A percentile compares a stretch with the other conserved stretches of the same genome.
These are phyloP conservation scores for Polia nebulosa DNA, from an alignment of 2,888 invertebrate species.

Conservation along the genomic window DNA sequence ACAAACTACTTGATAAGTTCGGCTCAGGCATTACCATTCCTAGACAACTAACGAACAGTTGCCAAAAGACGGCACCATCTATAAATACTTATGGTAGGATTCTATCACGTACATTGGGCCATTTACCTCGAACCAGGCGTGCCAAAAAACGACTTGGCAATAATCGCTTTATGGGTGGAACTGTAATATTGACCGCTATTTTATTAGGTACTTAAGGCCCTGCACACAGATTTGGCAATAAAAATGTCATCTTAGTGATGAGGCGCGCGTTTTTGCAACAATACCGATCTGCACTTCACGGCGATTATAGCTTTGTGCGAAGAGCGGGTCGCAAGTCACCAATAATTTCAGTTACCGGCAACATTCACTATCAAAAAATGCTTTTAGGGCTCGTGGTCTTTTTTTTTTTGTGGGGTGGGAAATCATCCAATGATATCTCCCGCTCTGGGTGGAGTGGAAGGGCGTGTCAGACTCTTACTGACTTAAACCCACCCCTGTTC, in stretches of 20 bases:
- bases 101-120: conserved; percentile 56
- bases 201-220: conserved; percentile 17
- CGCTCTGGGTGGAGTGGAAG: too few species aligned
- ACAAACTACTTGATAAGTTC: conserved; percentile 48
- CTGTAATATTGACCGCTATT: conserved; percentile 45
- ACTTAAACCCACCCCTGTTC: too few species aligned
- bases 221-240: conserved; percentile 21
- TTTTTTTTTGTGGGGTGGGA: too few species aligned
- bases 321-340: too few species aligned
- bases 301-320: too few species aligned
- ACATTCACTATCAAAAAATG: too few species aligned
- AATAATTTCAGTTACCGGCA: too few species aligned
- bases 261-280: too few species aligned
- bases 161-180: conserved; percentile 49
- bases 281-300: too few species aligned
- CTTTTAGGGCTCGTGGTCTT: too few species aligned
- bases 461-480: too few species aligned
- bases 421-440: too few species aligned
- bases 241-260: not conserved
- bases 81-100: conserved; percentile 50
- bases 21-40: conserved; percentile 38
- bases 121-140: conserved; percentile 56
- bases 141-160: conserved; percentile 62
- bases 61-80: conserved; percentile 57
- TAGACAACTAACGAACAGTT: conserved; percentile 46